phyloP scores from a whole-genome alignment of 2,797 vertebrate genomes.

The Trachops cirrhosus region DNA sequence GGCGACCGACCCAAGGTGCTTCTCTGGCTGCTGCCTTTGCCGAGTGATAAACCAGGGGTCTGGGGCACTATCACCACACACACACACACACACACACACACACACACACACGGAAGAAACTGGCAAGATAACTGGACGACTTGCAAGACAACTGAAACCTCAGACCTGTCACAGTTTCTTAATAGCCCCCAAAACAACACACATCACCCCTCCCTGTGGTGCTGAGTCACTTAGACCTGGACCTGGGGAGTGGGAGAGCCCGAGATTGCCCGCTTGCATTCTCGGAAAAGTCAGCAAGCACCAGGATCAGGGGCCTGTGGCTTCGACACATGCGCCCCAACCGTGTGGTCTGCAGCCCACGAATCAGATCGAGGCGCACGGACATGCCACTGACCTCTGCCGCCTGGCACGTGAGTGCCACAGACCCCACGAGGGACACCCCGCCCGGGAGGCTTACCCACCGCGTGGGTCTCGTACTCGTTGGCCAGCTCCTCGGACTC shows the following conservation, averaged over 20 bases:
- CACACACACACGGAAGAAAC: too few species aligned
- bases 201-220: background rate
- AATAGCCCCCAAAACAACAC: background rate
- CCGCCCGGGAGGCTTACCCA: constrained; percentile 76
- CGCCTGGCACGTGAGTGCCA: rapidly evolving
- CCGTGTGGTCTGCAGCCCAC: too few species aligned
- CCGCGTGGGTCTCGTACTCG: constrained; percentile 85
- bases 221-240: background rate
- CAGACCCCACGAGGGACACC: rapidly evolving
- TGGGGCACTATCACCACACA: background rate
- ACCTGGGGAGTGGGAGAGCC: background rate
- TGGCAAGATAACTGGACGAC: background rate
- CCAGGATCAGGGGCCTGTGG: background rate
- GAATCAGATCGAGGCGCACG: rapidly evolving
- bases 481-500: constrained; percentile 86
- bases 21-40: background rate
- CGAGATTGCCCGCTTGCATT: rapidly evolving
- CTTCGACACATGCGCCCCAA: background rate
- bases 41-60: background rate
- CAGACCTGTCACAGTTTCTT: background rate
- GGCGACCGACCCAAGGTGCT: too few species aligned
- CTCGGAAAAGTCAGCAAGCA: background rate
- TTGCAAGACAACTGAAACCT: background rate
- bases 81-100: too few species aligned
- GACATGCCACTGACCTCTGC: background rate